A percentile compares a stretch with the other conserved stretches of the same genome.
phyloP scores from a whole-genome alignment of 2,113 vertebrate species.

The Oreochromis niloticus region DNA sequence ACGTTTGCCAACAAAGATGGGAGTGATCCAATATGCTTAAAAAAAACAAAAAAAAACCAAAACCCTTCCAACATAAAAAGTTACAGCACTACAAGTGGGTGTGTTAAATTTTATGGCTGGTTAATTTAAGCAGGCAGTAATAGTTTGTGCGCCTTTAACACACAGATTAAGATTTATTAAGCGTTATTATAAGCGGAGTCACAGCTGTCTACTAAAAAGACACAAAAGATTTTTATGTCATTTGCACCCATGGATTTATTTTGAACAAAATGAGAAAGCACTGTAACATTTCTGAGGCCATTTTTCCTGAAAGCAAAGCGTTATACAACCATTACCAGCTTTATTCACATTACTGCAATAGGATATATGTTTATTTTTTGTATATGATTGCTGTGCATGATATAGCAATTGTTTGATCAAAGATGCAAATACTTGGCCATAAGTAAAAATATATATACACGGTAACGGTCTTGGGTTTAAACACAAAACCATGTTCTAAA shows the following conservation, averaged over 20 bases:
- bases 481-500: not conserved
- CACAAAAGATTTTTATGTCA: not conserved
- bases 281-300: not conserved
- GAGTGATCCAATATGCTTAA: not conserved
- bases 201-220: not conserved
- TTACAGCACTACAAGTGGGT: not conserved
- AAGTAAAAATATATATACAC: not conserved
- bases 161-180: not conserved
- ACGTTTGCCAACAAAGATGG: not conserved
- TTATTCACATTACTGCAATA: not conserved
- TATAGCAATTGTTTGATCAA: not conserved
- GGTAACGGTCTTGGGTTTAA: not conserved
- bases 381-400: not conserved
- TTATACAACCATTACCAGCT: not conserved
- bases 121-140: not conserved
- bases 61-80: not conserved
- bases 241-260: not conserved
- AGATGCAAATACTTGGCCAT: not conserved
- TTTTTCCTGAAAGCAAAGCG: not conserved
- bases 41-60: accelerated
- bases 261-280: not conserved
- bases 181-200: not conserved
- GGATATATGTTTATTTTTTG: not conserved
- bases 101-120: not conserved
- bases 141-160: not conserved